phyloP scores from a whole-genome alignment of 2,888 invertebrate genomes.

The Mythimna ferrago region DNA sequence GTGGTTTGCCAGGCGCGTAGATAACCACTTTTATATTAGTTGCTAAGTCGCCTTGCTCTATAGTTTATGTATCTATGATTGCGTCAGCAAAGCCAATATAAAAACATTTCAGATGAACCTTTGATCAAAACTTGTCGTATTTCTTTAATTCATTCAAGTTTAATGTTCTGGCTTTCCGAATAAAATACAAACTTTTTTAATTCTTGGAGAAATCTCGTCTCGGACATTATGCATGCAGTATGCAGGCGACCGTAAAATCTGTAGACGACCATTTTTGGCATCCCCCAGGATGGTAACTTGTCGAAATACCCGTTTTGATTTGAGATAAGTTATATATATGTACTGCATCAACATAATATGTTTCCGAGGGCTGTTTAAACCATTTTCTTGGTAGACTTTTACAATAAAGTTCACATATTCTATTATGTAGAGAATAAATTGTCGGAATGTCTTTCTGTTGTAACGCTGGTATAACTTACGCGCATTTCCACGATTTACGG shows the following conservation, averaged over 20 bases:
- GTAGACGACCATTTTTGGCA: constrained; percentile 55
- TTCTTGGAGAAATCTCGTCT: constrained; percentile 44
- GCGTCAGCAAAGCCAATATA: constrained; percentile 15
- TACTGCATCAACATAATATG: constrained; percentile 28
- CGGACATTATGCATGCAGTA: constrained; percentile 58
- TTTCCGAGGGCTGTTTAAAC: constrained; percentile 27
- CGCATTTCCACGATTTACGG: constrained; percentile 61
- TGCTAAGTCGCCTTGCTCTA: constrained; percentile 65
- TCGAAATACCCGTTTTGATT: constrained; percentile 57
- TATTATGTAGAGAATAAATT: constrained; percentile 49
- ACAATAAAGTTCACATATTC: constrained; percentile 45
- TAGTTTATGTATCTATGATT: constrained; percentile 19
- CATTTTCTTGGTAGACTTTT: constrained; percentile 37
- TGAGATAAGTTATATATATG: constrained; percentile 40
- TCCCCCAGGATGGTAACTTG: constrained; percentile 46
- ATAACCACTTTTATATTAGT: constrained; percentile 75
- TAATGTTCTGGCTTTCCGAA: constrained; percentile 30
- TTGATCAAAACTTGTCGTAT: constrained; percentile 20
- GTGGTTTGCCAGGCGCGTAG: constrained; percentile 75
- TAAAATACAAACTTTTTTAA: constrained; percentile 39
- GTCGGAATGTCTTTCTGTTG: constrained; percentile 52
- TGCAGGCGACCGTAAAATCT: constrained; percentile 60
- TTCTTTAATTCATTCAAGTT: constrained; percentile 16
- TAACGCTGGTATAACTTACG: constrained; percentile 47
- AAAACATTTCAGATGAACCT: constrained; percentile 28